Evolutionary conservation across 2,797 vertebrate genomes (phyloP), one percentile per base, ranked within the genome.

Genomic region (Sebastes diploproa): DNA sequence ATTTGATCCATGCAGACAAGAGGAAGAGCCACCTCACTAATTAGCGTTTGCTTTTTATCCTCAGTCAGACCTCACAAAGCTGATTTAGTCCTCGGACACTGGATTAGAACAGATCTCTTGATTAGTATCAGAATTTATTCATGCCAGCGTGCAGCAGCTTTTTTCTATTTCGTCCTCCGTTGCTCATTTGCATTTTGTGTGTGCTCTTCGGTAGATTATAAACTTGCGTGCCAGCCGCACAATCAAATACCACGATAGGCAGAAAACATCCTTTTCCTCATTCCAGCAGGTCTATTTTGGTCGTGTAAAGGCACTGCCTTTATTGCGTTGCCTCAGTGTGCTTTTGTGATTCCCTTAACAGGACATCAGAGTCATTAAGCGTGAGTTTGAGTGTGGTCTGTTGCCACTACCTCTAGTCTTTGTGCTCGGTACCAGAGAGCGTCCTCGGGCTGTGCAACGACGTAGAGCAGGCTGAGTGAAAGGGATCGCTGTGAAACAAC

Each of bases 281-380:
- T 88, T 86, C 71, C 89, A 79, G 72, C 27, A 13, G 10, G 56
- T 88, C 87, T 89, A 85, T 92, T 91, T 89, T 65, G 59, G 78
- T 78, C 75, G 4, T 65, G 20, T 32, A 34, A 80, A 86, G 68
- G 42, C 66, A 46, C 77, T 56, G 84, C 63, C 52, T 76, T 46
- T 34, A 63, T 62, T 77, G 58, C 77, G 34, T 22, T 56, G 71
- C 67, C 67, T 75, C 18, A 6, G 54, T 81, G 22, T 71, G 69
- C 73, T 73, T 83, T 75, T 82, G 64, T 80, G 70, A 52, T 61
- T 83, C 55, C 27, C 56, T 63, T 80, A 66, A 60, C 70, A 32
- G n/a, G 72, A 55, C 58, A 50, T 72, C 80, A 56, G 10, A 72
- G 78, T 76, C 67, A 84, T 78, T 77, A 32, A 46, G 68, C 55